Conservation (phyloP, 1,140 invertebrate species). For the Scylla paramamosain region DNA sequence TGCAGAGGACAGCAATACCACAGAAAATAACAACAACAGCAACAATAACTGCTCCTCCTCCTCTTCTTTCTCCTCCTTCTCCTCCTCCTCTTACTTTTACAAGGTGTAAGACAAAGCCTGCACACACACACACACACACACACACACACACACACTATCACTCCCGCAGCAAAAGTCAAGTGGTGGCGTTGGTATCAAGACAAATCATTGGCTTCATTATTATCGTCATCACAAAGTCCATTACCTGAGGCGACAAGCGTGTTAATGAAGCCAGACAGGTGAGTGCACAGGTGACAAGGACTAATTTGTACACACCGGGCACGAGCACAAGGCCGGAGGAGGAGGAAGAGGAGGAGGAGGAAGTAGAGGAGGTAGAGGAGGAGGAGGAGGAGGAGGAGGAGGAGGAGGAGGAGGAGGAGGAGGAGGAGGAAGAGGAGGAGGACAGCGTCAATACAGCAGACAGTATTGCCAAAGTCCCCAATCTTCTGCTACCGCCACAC, state of each 20-base stretch:
- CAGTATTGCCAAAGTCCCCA: slow-evolving; percentile 10
- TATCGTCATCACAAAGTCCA: neutral
- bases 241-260: neutral
- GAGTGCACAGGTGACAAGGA: neutral
- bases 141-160: no score
- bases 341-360: neutral
- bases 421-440: neutral
- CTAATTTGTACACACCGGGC: neutral
- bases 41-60: neutral
- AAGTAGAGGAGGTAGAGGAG: neutral
- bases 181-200: no score
- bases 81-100: no score
- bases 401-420: neutral
- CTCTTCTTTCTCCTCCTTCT: no score
- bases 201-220: no score
- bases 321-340: neutral
- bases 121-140: no score
- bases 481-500: neutral
- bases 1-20: no score
- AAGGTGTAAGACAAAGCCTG: no score
- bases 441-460: neutral
- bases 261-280: neutral
- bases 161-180: no score
- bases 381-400: neutral
- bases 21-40: neutral